phyloP scores from a whole-genome alignment of 2,113 vertebrate species.

The Pyxicephalus adspersus region DNA sequence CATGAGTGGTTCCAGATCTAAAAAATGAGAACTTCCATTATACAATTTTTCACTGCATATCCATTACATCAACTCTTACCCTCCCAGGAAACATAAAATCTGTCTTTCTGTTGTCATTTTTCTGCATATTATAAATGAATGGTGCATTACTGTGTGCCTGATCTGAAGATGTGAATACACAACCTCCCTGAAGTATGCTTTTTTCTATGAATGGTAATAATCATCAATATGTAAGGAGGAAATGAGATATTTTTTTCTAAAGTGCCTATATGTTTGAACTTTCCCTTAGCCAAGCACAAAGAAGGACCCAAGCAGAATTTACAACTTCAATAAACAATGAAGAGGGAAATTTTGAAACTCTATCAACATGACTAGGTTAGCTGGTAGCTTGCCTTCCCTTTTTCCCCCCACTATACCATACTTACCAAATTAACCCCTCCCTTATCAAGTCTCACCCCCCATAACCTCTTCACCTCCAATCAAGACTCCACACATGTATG shows the following conservation, averaged over 20 bases:
- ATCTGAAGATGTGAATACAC: neutral
- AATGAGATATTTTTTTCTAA: neutral
- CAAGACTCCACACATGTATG: no score
- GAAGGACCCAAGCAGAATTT: no score
- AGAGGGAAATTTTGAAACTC: no score
- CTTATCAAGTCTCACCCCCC: no score
- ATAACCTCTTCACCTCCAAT: no score
- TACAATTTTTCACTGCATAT: neutral
- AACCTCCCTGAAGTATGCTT: neutral
- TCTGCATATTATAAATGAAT: neutral
- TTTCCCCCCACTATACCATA: no score
- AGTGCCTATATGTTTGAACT: no score
- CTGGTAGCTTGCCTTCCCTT: no score
- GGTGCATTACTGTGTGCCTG: neutral
- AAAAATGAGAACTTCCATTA: conserved; percentile 13
- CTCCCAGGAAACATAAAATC: neutral
- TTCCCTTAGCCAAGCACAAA: no score
- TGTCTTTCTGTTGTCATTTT: conserved; percentile 1
- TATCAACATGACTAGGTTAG: no score
- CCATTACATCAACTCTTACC: neutral
- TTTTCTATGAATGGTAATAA: neutral
- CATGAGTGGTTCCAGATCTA: conserved; percentile 2
- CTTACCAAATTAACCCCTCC: no score
- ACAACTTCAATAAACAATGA: no score
- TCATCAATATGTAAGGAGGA: neutral